These are phyloP conservation scores for Dryobota labecula DNA, from an alignment of 2,888 invertebrate species.

Conservation along the genomic window DNA sequence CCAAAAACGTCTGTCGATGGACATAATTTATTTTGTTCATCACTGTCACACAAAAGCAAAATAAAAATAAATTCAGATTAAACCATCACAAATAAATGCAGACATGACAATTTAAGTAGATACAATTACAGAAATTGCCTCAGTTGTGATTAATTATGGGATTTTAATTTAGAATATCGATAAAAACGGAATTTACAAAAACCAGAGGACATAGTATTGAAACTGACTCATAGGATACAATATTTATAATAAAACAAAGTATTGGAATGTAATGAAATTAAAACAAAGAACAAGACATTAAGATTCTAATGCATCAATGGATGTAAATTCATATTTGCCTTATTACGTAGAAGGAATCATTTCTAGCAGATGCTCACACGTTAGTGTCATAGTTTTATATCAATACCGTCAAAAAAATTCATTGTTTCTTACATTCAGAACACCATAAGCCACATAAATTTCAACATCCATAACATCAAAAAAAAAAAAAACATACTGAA, in stretches of 20 bases:
- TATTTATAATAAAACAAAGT: background rate
- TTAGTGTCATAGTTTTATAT: background rate
- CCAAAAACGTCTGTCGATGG: conserved; percentile 8
- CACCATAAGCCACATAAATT: conserved; percentile 1
- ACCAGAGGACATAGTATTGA: background rate
- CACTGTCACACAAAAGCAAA: conserved; percentile 17
- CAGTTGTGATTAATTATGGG: conserved; percentile 1
- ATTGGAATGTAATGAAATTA: background rate
- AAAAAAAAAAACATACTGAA: conserved; percentile 6
- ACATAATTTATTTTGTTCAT: conserved; percentile 32
- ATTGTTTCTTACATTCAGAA: background rate
- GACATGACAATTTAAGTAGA: conserved; percentile 44
- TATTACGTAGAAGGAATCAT: background rate
- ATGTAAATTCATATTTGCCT: background rate
- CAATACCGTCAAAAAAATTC: background rate
- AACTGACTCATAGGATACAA: no score
- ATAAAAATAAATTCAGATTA: conserved; percentile 59
- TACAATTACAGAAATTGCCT: conserved; percentile 34
- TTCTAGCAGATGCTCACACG: background rate
- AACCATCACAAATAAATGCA: conserved; percentile 46
- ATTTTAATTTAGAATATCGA: background rate
- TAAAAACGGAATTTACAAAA: conserved; percentile 5
- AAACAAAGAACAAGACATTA: background rate
- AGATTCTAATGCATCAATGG: no score
- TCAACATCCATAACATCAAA: conserved; percentile 2